Conservation (phyloP, 2,113 vertebrate species). For the Pedetes capensis region DNA sequence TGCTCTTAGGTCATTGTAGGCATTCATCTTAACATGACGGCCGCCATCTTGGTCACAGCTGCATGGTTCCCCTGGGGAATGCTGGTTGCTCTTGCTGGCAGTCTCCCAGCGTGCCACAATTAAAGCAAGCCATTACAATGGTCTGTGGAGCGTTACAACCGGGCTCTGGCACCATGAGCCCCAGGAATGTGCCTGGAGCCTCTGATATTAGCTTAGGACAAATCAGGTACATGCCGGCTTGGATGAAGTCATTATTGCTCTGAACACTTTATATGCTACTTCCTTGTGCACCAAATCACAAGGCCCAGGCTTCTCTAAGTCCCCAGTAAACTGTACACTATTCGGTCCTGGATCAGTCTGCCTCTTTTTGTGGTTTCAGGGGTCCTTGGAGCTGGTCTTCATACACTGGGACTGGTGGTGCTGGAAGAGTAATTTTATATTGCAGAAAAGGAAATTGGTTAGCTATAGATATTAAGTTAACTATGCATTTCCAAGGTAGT, state of each 20-base stretch:
- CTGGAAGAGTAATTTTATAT: not conserved
- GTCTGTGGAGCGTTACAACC: rapidly evolving
- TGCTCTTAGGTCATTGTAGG: too few relatives aligned
- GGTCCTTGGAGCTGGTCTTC: too few relatives aligned
- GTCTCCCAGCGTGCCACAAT: not conserved
- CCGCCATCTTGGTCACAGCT: too few relatives aligned
- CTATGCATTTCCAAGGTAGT: not conserved
- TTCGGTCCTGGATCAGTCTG: not conserved
- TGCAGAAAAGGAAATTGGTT: not conserved
- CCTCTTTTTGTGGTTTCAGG: not conserved
- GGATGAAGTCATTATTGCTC: not conserved
- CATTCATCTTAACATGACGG: not conserved
- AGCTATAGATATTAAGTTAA: not conserved
- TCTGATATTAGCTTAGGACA: not conserved
- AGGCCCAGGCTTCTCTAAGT: not conserved
- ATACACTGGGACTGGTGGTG: not conserved
- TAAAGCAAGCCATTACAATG: not conserved
- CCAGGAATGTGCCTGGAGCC: not conserved
- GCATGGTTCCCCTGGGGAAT: not conserved
- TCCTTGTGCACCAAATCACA: not conserved
- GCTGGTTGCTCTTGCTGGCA: not conserved
- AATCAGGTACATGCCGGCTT: not conserved
- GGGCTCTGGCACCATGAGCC: too few relatives aligned
- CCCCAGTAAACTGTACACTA: not conserved
- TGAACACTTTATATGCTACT: not conserved